Percentiles rank a stretch among this genome's conserved stretches.
Evolutionary conservation across 2,113 vertebrate genomes (phyloP).

Genomic region (Poicephalus gulielmi): DNA sequence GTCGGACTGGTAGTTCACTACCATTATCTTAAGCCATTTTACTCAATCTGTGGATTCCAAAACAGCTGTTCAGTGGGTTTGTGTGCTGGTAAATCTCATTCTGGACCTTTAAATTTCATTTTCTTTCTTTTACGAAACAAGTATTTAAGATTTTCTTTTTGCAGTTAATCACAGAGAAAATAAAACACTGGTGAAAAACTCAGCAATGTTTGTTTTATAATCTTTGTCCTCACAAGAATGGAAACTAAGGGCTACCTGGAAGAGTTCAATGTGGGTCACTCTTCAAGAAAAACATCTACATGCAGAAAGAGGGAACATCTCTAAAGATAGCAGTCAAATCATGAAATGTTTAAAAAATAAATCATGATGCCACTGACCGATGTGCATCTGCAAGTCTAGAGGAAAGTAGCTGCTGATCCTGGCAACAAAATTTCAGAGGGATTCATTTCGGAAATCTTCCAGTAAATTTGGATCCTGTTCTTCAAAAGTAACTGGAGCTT

Average conservation of each 20-base stretch:
- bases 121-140: background rate
- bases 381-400: background rate
- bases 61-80: background rate
- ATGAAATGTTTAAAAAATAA: constrained; percentile 8
- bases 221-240: background rate
- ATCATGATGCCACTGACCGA: background rate
- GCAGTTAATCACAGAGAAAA: background rate
- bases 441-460: constrained; percentile 37
- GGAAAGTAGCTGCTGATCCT: background rate
- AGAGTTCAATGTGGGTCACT: background rate
- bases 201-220: background rate
- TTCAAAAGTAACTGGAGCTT: constrained; percentile 9
- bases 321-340: constrained; percentile 11
- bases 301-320: background rate
- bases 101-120: background rate
- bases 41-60: background rate
- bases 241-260: background rate
- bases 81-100: background rate
- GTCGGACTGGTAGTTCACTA: background rate
- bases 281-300: background rate
- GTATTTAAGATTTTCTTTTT: background rate
- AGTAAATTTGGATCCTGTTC: constrained; percentile 5
- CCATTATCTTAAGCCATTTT: background rate
- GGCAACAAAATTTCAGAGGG: constrained; percentile 22
- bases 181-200: background rate